Base-by-base conservation (phyloP, 1,140 invertebrate species). In the Neoseiulus cucumeris region DNA sequence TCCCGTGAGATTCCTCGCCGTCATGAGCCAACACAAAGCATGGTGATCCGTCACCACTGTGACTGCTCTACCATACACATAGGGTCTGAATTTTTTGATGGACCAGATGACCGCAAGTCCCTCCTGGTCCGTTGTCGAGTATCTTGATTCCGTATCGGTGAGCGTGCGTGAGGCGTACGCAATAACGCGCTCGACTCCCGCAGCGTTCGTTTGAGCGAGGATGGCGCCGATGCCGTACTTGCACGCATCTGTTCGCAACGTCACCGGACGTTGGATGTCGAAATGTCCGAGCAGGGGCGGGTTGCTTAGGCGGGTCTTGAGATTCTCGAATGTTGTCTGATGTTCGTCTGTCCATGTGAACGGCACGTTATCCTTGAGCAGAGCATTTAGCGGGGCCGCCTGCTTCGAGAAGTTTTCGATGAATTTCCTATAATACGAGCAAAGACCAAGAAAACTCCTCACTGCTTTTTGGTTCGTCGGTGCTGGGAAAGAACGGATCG, bases 61-160 rank as follows among this genome's bases (percentile, higher is more conserved):
- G 45, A 0, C 25, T 7, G 1, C 59, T 66, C 9, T 55, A 30
- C 45, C 64, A 59, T 65, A 72, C 4, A 79, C 45, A 69, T 77
- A 81, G 7, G 72, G 69, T 44, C 74, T 66, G 66, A 77, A 79
- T 64, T 77, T 74, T 66, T 76, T 69, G 39, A 76, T 71, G 1
- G 73, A 71, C 71, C 71, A 78, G n/a, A 76, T 69, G 7, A 77
- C 68, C 7, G 73, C 76, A 33, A 76, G 66, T 22, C 70, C 71
- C 69, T 79, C 76, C 64, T 71, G 69, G n/a, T n/a, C n/a, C 25
- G 44, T 64, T 69, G 79, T 74, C 22, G 64, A n/a, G n/a, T n/a
- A n/a, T n/a, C n/a, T n/a, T n/a, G n/a, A n/a, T n/a, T n/a, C n/a
- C n/a, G n/a, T n/a, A 33, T 7, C 20, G 0, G 0, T 12, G 12